Evolutionary conservation across 2,113 vertebrate species (phyloP), one percentile per base, ranked within the genome.

Genomic region (Sciurus niger): DNA sequence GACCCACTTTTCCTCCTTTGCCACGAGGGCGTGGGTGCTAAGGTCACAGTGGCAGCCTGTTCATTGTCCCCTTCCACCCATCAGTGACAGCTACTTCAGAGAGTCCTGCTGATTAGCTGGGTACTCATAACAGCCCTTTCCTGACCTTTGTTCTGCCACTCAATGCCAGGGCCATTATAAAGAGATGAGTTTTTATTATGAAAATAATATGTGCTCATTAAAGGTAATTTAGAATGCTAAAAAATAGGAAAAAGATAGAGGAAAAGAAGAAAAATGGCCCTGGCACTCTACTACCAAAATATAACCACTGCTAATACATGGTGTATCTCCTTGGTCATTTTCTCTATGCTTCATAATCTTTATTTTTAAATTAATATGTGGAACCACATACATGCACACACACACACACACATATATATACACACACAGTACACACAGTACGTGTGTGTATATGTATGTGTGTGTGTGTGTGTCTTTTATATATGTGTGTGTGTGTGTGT

Each of bases 41-140:
- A 97, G 96, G 83, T 93, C 96, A 87, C 46, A 97, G 92, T 51
- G 92, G 91, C 96, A 90, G 48, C 94, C 95, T 93, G 37, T 83
- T 92, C 95, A 94, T 3, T 16, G 14, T 34, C 43, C 20, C 51
- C 79, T 80, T n/a, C 14, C 0, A 1, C 77, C 34, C n/a, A 60
- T 72, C 46, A 13, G n/a, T 1, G 6, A 86, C 11, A 55, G 65
- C 78, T 28, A 34, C 65, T 92, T 53, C 28, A 72, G 40, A 84
- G 6, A 32, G 87, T 6, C 68, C 32, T 2, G 1, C 25, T 37
- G 67, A 86, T 87, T 24, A 40, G 37, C 28, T 46, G 37, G 72
- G 68, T 48, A 89, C 30, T 60, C 40, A 37, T 10, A n/a, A 8
- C 17, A 78, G 73, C 25, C 30, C 53, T 48, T 79, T 73, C n/a